phyloP scores from a whole-genome alignment of 2,113 vertebrate species.

The Istiophorus platypterus region DNA sequence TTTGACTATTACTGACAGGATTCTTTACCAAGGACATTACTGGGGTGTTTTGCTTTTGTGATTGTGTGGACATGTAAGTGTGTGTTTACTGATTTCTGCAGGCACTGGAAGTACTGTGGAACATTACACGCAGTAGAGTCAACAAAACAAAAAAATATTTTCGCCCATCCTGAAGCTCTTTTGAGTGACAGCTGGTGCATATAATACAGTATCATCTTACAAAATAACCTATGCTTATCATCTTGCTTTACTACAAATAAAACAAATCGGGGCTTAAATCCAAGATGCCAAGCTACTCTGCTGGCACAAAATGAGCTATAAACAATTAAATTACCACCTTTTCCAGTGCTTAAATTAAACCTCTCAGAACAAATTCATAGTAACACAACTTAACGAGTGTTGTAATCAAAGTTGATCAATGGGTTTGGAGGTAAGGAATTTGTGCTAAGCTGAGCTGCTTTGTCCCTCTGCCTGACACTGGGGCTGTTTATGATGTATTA shows the following conservation, averaged over 20 bases:
- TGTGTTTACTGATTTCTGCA: constrained; percentile 3
- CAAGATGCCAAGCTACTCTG: constrained; percentile 10
- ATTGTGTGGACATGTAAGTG: background rate
- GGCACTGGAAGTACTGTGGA: background rate
- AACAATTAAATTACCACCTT: constrained; percentile 33
- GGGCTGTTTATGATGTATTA: constrained; percentile 1
- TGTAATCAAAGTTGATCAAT: constrained; percentile 3
- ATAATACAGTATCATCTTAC: background rate
- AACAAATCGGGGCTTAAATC: constrained; percentile 43
- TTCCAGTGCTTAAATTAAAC: background rate
- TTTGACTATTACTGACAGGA: constrained; percentile 30
- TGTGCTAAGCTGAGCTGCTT: constrained; percentile 16
- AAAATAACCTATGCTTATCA: constrained; percentile 9
- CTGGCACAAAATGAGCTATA: constrained; percentile 19
- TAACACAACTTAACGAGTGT: background rate
- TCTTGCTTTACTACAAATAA: constrained; percentile 23
- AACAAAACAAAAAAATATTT: background rate
- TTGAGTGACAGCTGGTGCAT: constrained; percentile 32
- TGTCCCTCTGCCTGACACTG: background rate
- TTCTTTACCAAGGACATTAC: constrained; percentile 23
- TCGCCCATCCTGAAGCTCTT: background rate
- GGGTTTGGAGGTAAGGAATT: constrained; percentile 7
- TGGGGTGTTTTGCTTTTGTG: constrained; percentile 7
- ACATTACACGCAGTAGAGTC: background rate
- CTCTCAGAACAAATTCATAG: constrained; percentile 2